A percentile compares a stretch with the other conserved stretches of the same genome.
Conservation (phyloP, 35 echinoderm and acorn worm genomes). For the Hemicentrotus pulcherrimus region DNA sequence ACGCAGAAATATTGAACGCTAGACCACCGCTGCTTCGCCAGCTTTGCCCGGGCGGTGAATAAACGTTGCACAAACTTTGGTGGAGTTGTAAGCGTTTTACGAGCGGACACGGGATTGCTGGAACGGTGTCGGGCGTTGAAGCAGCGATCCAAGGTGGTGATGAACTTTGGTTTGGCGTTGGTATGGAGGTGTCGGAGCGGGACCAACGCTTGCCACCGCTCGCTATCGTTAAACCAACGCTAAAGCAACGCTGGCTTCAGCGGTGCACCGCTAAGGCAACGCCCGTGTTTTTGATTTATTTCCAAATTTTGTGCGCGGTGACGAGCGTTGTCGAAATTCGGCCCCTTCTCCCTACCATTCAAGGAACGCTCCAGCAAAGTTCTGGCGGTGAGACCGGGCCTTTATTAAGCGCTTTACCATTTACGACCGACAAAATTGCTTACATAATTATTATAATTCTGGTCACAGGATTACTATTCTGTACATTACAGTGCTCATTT, state of each 20-base stretch:
- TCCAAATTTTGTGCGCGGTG: background rate
- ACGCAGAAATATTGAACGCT: conserved; percentile 13
- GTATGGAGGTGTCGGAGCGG: no score
- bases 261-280: conserved; percentile 40
- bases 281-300: conserved; percentile 32
- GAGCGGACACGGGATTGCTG: conserved; percentile 34
- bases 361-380: conserved; percentile 25
- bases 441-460: no score
- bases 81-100: conserved; percentile 44
- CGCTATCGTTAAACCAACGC: conserved; percentile 37
- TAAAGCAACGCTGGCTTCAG: conserved; percentile 37
- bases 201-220: conserved; percentile 33
- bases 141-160: no score
- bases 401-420: background rate
- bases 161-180: no score
- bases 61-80: conserved; percentile 43
- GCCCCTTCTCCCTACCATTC: background rate
- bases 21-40: conserved; percentile 17
- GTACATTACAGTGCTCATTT: no score
- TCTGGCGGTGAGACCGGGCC: conserved; percentile 26
- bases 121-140: conserved; percentile 43
- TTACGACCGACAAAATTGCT: no score
- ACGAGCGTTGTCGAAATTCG: conserved; percentile 27
- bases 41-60: conserved; percentile 31
- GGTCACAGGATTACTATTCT: no score